phyloP scores from a whole-genome alignment of 2,888 invertebrate species.

The Mimumesa dahlbomi region DNA sequence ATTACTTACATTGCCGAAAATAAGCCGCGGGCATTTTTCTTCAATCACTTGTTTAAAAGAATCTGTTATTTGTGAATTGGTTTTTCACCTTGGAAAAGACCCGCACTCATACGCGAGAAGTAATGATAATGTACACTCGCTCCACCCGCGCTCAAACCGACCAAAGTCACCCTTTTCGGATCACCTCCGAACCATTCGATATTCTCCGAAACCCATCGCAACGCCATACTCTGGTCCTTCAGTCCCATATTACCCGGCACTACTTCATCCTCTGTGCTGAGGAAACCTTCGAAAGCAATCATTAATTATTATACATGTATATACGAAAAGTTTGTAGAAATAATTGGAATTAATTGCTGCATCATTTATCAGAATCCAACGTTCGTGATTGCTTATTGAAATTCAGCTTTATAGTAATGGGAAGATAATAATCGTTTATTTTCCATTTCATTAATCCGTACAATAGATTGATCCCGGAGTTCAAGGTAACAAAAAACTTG shows the following conservation, averaged over 20 bases:
- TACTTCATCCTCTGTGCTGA: constrained; percentile 87
- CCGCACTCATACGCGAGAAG: constrained; percentile 84
- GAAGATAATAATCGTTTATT: too few species aligned
- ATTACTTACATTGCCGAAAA: too few species aligned
- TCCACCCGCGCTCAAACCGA: constrained; percentile 88
- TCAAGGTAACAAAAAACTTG: too few species aligned
- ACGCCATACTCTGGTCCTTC: constrained; percentile 87
- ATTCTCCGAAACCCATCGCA: constrained; percentile 87
- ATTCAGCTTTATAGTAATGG: too few species aligned
- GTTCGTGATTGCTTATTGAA: too few species aligned
- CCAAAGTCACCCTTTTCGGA: constrained; percentile 85
- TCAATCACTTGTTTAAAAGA: too few species aligned
- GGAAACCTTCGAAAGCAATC: constrained; percentile 82
- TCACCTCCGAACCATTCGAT: constrained; percentile 88
- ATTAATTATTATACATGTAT: background rate
- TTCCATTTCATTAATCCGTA: too few species aligned
- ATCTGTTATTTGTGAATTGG: background rate
- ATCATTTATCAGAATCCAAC: too few species aligned
- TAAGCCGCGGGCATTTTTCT: too few species aligned
- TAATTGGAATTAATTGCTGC: too few species aligned
- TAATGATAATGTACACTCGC: constrained; percentile 89
- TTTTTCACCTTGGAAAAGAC: constrained; percentile 74
- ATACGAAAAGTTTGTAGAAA: too few species aligned
- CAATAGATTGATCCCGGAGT: too few species aligned
- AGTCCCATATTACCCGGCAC: constrained; percentile 88